Base-by-base conservation (phyloP, 1,140 invertebrate species). In the Drosophila ironensis region DNA sequence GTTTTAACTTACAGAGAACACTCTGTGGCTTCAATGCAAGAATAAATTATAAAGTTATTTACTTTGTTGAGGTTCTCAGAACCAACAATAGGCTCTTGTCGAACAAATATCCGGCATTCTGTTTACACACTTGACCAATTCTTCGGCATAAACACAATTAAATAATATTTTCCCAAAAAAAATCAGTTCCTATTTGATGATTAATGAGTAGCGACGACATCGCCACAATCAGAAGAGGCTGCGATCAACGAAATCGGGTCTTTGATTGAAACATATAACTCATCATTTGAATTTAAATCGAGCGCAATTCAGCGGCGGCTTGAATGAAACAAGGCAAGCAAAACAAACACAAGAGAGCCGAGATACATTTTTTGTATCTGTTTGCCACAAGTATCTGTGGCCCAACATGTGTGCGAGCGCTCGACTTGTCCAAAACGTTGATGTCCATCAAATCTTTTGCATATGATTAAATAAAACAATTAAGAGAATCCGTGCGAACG, bases 391-490 rank as follows among this genome's bases (percentile, higher is more conserved):
- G n/a, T 33, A 27, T 16, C 30, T 47, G 25, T 30, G 22, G 14
- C 14, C 25, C 14, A 27, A 24, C 59, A 57, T 53, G 28, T 63
- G 50, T 73, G 63, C 40, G 56, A 41, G 27, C 67, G 54, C 47
- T 71, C 67, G 68, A 72, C 40, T 72, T 72, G 67, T 61, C 68
- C 54, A 53, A 54, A 63, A 53, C 59, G 59, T 66, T 80, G 80
- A 61, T 84, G 78, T 84, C 80, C 78, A 86, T 84, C 78, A 84
- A 86, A 84, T 73, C 71, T 80, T 86, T 86, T 75, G 80, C 80
- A 86, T 86, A 80, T 59, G 69, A 75, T 86, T 86, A 86, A 86
- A 80, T 73, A 86, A 86, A 86, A 86, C 80, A 86, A 86, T 86
- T 72, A 86, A 86, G 78, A 74, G 78, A 84, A 78, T 84, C 66